Evolutionary conservation across 2,797 vertebrate genomes (phyloP).

Genomic region (Malurus leucopterus): DNA sequence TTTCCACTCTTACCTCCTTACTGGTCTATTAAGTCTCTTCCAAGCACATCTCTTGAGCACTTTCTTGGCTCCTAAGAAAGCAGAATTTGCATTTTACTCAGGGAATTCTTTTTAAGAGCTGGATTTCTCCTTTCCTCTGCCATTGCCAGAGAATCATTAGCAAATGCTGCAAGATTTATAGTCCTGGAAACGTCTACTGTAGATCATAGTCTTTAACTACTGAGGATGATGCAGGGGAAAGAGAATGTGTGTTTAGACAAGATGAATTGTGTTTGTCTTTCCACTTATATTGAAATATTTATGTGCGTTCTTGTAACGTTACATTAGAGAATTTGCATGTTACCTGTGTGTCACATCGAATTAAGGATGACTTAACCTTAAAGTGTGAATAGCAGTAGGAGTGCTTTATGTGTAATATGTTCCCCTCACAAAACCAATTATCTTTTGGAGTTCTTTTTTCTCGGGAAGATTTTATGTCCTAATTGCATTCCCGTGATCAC

Average conservation of each 20-base stretch:
- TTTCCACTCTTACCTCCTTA: not conserved
- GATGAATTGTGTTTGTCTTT: constrained; percentile 49
- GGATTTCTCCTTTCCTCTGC: not conserved
- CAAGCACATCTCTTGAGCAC: not conserved
- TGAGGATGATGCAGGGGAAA: constrained; percentile 20
- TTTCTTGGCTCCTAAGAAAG: not conserved
- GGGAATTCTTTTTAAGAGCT: not conserved
- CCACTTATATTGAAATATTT: constrained; percentile 52
- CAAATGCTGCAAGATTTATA: constrained; percentile 58
- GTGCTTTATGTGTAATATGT: not conserved
- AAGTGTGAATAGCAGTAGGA: not conserved
- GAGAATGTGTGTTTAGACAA: constrained; percentile 49
- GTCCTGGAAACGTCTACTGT: constrained; percentile 11
- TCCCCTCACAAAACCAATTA: not conserved
- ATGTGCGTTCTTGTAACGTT: constrained; percentile 34
- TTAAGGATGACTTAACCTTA: constrained; percentile 45
- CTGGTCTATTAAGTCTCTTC: not conserved
- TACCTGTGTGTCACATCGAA: not conserved
- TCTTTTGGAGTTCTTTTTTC: not conserved
- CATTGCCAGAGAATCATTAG: not conserved
- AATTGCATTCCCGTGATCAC: not conserved
- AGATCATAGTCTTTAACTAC: constrained; percentile 34
- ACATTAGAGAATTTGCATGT: constrained; percentile 36
- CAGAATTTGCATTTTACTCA: not conserved
- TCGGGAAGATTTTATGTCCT: not conserved